A percentile compares a stretch with the other conserved stretches of the same genome.
Conservation (phyloP, 2,888 invertebrate species). For the Drosophila niveifrons region DNA sequence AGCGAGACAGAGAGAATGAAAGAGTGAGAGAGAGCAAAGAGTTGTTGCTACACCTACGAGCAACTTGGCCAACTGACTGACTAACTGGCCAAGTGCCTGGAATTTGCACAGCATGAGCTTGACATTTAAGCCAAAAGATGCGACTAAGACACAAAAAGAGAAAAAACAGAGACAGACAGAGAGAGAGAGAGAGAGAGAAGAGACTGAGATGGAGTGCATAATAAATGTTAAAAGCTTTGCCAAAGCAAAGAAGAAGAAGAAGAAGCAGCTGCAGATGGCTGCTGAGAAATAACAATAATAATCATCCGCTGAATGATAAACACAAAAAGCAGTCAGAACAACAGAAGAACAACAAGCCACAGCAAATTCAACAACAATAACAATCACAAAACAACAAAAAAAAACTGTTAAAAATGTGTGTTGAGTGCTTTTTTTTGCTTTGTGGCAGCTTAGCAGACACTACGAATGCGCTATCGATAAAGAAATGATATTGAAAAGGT, state of each 20-base stretch:
- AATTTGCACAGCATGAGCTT: conserved; percentile 61
- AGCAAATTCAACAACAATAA: background rate
- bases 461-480: conserved; percentile 12
- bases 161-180: background rate
- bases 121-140: conserved; percentile 73
- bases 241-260: conserved; percentile 17
- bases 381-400: conserved; percentile 28
- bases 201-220: conserved; percentile 17
- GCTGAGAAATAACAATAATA: conserved; percentile 52
- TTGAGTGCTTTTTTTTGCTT: background rate
- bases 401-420: conserved; percentile 6
- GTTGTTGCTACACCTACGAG: conserved; percentile 29
- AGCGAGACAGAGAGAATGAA: background rate
- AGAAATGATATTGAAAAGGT: too few relatives aligned
- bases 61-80: conserved; percentile 35
- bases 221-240: conserved; percentile 66
- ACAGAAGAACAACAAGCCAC: conserved; percentile 39
- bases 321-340: conserved; percentile 56
- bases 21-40: background rate
- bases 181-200: background rate
- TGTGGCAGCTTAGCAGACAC: conserved; percentile 9
- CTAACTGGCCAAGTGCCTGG: conserved; percentile 33
- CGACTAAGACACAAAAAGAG: background rate
- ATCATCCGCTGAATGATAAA: conserved; percentile 65
- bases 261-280: conserved; percentile 9